Evolutionary conservation across 1,140 invertebrate genomes (phyloP).

Genomic region (Saxidomus purpurata): DNA sequence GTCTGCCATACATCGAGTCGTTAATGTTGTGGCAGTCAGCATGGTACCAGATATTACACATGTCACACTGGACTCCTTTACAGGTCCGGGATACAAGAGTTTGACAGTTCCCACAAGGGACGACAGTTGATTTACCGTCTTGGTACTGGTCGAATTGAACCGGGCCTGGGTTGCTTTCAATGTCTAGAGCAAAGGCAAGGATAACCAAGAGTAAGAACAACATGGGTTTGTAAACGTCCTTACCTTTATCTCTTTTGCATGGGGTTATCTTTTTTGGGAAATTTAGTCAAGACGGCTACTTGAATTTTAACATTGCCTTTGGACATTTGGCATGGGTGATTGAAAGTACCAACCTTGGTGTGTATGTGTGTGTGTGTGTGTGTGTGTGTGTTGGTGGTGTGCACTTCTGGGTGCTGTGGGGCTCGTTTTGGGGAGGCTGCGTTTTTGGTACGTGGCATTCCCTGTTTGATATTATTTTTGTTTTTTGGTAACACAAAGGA

Average conservation of each 20-base stretch:
- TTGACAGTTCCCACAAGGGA: slow-evolving; percentile 11
- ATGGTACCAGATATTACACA: too few relatives aligned
- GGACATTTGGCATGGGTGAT: not conserved
- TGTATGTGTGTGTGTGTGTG: too few relatives aligned
- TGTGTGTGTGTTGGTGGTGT: too few relatives aligned
- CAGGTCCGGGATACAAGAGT: not conserved
- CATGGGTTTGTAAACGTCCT: not conserved
- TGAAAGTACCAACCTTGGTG: not conserved
- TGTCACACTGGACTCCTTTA: too few relatives aligned
- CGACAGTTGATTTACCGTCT: too few relatives aligned
- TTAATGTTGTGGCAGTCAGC: too few relatives aligned
- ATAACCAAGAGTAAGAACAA: not conserved
- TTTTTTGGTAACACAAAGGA: too few relatives aligned
- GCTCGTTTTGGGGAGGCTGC: too few relatives aligned
- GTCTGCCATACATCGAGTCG: slow-evolving; percentile 35
- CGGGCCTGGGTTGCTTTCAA: not conserved
- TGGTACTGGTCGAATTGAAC: not conserved
- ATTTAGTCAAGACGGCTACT: not conserved
- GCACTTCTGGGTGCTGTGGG: too few relatives aligned
- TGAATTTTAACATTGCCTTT: not conserved
- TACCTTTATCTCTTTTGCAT: slow-evolving; percentile 5
- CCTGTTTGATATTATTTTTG: too few relatives aligned
- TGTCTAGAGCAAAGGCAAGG: too few relatives aligned
- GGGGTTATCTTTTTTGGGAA: not conserved
- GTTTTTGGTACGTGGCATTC: too few relatives aligned